Evolutionary conservation across 2,888 invertebrate genomes (phyloP), one percentile per base, ranked within the genome.

Genomic region (Hypena proboscidalis): DNA sequence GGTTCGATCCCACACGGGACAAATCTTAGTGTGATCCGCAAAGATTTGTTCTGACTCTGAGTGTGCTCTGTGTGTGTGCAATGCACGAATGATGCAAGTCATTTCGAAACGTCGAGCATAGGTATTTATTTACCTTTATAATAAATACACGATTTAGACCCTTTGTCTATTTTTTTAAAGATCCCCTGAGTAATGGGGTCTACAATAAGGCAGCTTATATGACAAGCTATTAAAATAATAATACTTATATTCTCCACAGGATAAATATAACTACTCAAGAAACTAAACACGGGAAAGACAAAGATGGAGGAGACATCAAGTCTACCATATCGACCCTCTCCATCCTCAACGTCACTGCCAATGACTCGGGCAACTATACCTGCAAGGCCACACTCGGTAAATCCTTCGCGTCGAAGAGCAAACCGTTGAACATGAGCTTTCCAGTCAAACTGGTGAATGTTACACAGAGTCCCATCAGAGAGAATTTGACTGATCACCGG

Each of bases 311-410:
- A 26, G 39, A 36, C 0, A 67, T 53, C 1, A 78, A 72, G 9
- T 69, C 63, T 17, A 77, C 66, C 17, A 70, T 66, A 21, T 76
- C 78, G 1, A 77, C 70, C 2, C 27, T 91, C 20, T 67, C 57
- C 0, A 74, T 91, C 8, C 13, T 41, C 0, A 76, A 84, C 22
- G 73, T 79, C 0, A 83, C 75, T 0, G 48, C 65, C 1, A 58
- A 50, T 0, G 80, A 88, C 10, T 74, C 80, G 0, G 90, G 89
- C 0, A 77, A 84, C 49, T 91, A 88, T 63, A 81, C 80, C 0
- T 91, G 90, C 34, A 17, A 69, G 2, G 74, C 77, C 1, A 68
- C 39, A 9, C 25, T 65, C 1, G 77, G 57, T 0, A 75, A 74
- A 1, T 45, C 37, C 0, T 63, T 66, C 5, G 67, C 47, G 1